Evolutionary conservation across 1,140 invertebrate genomes (phyloP).

Genomic region (Drosophila pandora): DNA sequence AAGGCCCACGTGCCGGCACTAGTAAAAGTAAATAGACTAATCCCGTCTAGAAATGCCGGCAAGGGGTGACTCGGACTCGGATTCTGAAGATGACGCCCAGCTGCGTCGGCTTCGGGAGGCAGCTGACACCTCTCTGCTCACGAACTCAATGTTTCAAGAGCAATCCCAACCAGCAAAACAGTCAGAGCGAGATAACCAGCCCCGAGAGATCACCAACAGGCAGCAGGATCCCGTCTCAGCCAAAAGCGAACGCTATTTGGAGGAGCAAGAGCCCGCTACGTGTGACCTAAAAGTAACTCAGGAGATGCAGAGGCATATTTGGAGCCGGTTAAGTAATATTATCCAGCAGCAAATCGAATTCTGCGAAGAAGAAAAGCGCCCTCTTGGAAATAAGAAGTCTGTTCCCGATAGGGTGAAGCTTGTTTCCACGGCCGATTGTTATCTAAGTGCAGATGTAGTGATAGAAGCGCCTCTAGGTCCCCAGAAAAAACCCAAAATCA

Average conservation of each 20-base stretch:
- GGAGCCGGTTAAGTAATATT: conserved; percentile 52
- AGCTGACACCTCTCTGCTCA: conserved; percentile 57
- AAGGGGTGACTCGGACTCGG: conserved; percentile 19
- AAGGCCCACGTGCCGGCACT: not conserved
- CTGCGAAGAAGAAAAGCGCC: not conserved
- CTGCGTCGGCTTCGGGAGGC: conserved; percentile 57
- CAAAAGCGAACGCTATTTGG: conserved; percentile 54
- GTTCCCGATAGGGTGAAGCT: conserved; percentile 19
- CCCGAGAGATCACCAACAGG: no score
- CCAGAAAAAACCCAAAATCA: conserved; percentile 45
- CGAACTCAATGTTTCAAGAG: conserved; percentile 54
- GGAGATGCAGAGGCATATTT: conserved; percentile 65
- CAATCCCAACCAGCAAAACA: not conserved
- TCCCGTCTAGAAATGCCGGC: conserved; percentile 8
- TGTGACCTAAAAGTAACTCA: conserved; percentile 49
- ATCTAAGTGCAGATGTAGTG: conserved; percentile 26
- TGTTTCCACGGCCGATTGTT: conserved; percentile 52
- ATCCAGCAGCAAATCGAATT: conserved; percentile 58
- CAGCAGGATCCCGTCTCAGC: not conserved
- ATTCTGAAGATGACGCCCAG: conserved; percentile 55
- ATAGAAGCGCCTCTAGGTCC: conserved; percentile 20
- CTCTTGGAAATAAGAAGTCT: not conserved
- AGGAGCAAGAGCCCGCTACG: conserved; percentile 18
- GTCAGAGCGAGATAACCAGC: not conserved
- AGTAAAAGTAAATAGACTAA: conserved; percentile 13